phyloP scores from a whole-genome alignment of 2,888 invertebrate species.

The Chrysolina haemoptera region DNA sequence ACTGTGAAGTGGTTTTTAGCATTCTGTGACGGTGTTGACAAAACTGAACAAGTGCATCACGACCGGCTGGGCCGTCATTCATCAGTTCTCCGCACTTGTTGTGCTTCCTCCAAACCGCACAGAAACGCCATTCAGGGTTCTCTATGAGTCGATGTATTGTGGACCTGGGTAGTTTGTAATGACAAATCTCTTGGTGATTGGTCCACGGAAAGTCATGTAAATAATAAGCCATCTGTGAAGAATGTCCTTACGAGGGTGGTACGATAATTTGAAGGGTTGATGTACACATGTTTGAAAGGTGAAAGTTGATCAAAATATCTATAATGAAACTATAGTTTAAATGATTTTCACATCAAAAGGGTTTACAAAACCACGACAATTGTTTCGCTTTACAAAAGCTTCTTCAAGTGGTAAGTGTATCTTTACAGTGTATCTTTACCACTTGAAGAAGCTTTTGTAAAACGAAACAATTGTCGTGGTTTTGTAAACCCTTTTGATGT shows the following conservation, averaged over 20 bases:
- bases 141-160: slow-evolving; percentile 34
- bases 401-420: too few relatives aligned
- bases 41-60: slow-evolving; percentile 39
- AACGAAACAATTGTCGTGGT: too few relatives aligned
- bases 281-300: neutral
- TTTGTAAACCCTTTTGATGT: too few relatives aligned
- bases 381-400: too few relatives aligned
- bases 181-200: slow-evolving; percentile 35
- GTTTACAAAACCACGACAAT: too few relatives aligned
- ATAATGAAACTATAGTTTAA: too few relatives aligned
- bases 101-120: slow-evolving; percentile 33
- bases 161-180: slow-evolving; percentile 28
- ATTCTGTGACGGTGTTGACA: slow-evolving; percentile 27
- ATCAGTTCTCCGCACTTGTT: slow-evolving; percentile 41
- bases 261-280: slow-evolving; percentile 3
- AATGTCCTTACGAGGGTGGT: slow-evolving; percentile 13
- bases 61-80: slow-evolving; percentile 41
- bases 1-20: slow-evolving; percentile 7
- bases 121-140: slow-evolving; percentile 35
- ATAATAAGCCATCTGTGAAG: slow-evolving; percentile 34
- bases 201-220: slow-evolving; percentile 37
- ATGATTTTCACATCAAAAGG: too few relatives aligned
- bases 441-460: too few relatives aligned
- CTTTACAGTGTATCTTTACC: too few relatives aligned
- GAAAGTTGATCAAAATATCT: too few relatives aligned